Base-by-base conservation (phyloP, 1,140 invertebrate species). In the Parasteatoda tepidariorum region DNA sequence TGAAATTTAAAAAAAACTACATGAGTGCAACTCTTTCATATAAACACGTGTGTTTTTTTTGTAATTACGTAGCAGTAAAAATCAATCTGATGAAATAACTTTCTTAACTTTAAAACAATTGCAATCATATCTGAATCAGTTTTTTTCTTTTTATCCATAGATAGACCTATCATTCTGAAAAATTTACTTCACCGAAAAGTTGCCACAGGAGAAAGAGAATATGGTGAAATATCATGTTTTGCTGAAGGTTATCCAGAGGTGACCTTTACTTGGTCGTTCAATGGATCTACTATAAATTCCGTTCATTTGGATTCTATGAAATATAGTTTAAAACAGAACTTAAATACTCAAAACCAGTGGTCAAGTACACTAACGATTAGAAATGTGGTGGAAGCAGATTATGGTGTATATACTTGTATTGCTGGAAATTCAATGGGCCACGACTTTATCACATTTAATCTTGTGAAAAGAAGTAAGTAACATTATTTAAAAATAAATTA, bases 361-460 rank as follows among this genome's bases (percentile, higher is more conserved):
- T 38, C 54, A 30, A 76, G 62, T 33, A 76, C 54, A 15, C 24
- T 84, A 31, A 33, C 34, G 13, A 62, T 99, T 38, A 92, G 93
- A 71, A 93, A 95, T 86, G 93, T 99, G 28, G 91, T 92, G 0
- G 91, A 92, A 0, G 90, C 91, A 0, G 97, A 99, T 90, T 98
- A 98, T 87, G 97, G 95, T 0, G 91, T 91, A 55, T 98, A 98
- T 88, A 93, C 95, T 85, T 99, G 96, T 88, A 93, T 93, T 0
- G 96, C 95, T 0, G 91, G 92, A 55, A 99, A 99, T 88, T 92
- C 93, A 61, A 89, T 97, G 84, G 97, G 97, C 2, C 92, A 93
- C 81, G 92, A 93, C 86, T 89, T 78, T 61, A 22, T 59, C 3
- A 31, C 59, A 0, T 78, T 85, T 24, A 75, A 73, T 34, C 13